A percentile compares a stretch with the other conserved stretches of the same genome.
phyloP scores from a whole-genome alignment of 2,797 vertebrate species.

The Lophius americanus region DNA sequence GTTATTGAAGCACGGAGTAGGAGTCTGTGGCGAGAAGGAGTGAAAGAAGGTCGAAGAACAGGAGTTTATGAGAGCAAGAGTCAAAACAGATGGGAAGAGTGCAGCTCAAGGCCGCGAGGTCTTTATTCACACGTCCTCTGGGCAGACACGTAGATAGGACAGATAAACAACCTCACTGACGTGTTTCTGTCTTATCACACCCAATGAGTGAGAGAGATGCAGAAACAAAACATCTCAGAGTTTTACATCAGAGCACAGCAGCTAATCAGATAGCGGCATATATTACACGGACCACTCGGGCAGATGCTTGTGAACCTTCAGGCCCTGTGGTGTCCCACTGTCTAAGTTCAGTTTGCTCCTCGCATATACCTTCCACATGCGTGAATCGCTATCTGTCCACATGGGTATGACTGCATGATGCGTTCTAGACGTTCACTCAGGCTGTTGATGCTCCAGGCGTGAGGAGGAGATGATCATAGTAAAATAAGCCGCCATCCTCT shows the following conservation, averaged over 20 bases:
- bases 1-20: slow-evolving; percentile 7
- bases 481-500: not conserved
- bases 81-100: slow-evolving; percentile 36
- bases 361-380: slow-evolving; percentile 35
- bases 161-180: slow-evolving; percentile 37
- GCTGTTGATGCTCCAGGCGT: not conserved
- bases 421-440: not conserved
- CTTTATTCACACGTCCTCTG: slow-evolving; percentile 14
- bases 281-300: slow-evolving; percentile 22
- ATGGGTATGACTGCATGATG: slow-evolving; percentile 8
- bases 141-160: slow-evolving; percentile 32
- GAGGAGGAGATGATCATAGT: not conserved
- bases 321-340: slow-evolving; percentile 45
- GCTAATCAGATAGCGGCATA: slow-evolving; percentile 23
- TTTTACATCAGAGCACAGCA: slow-evolving; percentile 31
- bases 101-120: slow-evolving; percentile 55
- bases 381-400: slow-evolving; percentile 24
- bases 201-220: not conserved
- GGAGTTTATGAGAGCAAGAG: slow-evolving; percentile 17
- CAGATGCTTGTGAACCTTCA: slow-evolving; percentile 17
- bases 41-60: not conserved
- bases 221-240: slow-evolving; percentile 28
- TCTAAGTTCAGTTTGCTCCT: slow-evolving; percentile 24
- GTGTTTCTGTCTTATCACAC: slow-evolving; percentile 46
- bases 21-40: slow-evolving; percentile 18